Conservation (phyloP, 1,140 invertebrate genomes). For the Dreissena polymorpha region DNA sequence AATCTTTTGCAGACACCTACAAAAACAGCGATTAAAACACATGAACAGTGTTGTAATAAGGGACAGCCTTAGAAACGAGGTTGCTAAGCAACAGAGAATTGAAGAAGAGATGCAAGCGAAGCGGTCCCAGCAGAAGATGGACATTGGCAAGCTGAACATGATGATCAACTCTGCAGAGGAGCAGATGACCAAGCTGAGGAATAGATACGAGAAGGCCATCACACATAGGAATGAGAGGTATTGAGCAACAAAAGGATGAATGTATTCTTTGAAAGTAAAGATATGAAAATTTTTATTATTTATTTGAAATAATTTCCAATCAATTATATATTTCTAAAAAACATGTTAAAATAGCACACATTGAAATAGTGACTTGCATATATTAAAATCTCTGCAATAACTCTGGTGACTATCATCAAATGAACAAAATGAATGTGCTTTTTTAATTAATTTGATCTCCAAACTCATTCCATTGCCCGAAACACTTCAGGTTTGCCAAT, state of each 20-base stretch:
- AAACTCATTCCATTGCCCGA: too few species aligned
- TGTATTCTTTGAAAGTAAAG: background rate
- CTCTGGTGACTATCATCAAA: too few species aligned
- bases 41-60: constrained; percentile 77
- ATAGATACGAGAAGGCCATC: constrained; percentile 76
- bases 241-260: background rate
- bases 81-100: constrained; percentile 77
- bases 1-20: constrained; percentile 68
- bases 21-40: constrained; percentile 76
- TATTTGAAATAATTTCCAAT: background rate
- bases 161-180: constrained; percentile 80
- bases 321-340: too few species aligned
- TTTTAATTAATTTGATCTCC: too few species aligned
- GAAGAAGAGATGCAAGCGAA: constrained; percentile 77
- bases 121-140: constrained; percentile 79
- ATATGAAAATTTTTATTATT: background rate
- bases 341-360: too few species aligned
- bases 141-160: constrained; percentile 78
- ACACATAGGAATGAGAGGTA: constrained; percentile 77
- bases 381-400: too few species aligned
- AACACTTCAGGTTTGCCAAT: too few species aligned
- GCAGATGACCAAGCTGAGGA: constrained; percentile 77
- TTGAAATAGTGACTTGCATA: too few species aligned
- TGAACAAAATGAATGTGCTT: too few species aligned
- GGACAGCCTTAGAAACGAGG: constrained; percentile 77